Evolutionary conservation across 2,888 invertebrate species (phyloP).

Genomic region (Copidosoma aretas): DNA sequence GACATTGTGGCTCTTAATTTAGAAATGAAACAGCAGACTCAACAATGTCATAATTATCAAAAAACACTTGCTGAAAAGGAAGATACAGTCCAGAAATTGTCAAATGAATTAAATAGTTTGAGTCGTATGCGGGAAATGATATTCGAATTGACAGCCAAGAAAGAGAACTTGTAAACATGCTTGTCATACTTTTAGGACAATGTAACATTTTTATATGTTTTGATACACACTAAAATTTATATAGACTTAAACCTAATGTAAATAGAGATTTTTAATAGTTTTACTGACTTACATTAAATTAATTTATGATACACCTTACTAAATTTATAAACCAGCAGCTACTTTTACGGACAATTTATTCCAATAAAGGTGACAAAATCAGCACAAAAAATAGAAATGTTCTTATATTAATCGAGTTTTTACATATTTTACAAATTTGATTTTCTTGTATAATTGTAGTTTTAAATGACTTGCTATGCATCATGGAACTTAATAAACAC

Average conservation of each 20-base stretch:
- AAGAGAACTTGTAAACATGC: slow-evolving; percentile 46
- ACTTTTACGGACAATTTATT: not conserved
- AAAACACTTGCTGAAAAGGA: slow-evolving; percentile 53
- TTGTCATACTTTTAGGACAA: slow-evolving; percentile 34
- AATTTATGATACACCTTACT: not conserved
- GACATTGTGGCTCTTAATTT: slow-evolving; percentile 53
- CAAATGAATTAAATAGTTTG: slow-evolving; percentile 50
- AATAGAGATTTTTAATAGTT: slow-evolving; percentile 18
- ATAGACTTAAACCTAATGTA: slow-evolving; percentile 22
- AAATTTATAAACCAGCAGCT: not conserved
- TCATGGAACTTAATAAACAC: too few species aligned
- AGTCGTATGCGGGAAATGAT: slow-evolving; percentile 59
- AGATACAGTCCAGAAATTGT: slow-evolving; percentile 46
- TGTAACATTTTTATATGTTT: slow-evolving; percentile 17
- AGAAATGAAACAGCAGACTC: slow-evolving; percentile 51
- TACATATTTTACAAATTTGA: not conserved
- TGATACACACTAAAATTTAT: slow-evolving; percentile 9
- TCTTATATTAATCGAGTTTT: not conserved
- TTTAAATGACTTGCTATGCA: too few species aligned
- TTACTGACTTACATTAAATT: slow-evolving; percentile 6
- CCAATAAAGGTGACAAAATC: not conserved
- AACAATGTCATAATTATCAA: slow-evolving; percentile 50
- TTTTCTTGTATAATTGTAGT: too few species aligned
- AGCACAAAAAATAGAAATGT: not conserved
- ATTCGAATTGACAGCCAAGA: slow-evolving; percentile 55